Evolutionary conservation across 2,888 invertebrate species (phyloP).

Genomic region (Antitype chi): DNA sequence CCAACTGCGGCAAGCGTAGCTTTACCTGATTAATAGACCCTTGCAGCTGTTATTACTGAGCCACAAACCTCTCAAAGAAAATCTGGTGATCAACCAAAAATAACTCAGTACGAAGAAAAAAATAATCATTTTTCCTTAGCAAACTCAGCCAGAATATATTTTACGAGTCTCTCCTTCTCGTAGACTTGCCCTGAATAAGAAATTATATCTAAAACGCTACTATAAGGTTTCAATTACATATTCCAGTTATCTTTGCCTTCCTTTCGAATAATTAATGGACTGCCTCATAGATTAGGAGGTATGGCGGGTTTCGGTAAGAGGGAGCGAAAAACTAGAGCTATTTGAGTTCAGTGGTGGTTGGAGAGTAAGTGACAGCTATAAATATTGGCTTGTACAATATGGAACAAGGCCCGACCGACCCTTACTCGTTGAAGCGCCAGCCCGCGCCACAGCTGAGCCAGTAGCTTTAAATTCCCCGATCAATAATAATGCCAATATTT

Average conservation of each 20-base stretch:
- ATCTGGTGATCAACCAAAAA: neutral
- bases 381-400: too few relatives aligned
- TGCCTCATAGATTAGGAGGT: constrained; percentile 21
- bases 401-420: too few relatives aligned
- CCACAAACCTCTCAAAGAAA: neutral
- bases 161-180: neutral
- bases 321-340: too few relatives aligned
- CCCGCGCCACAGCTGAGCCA: too few relatives aligned
- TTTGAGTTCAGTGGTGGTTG: neutral
- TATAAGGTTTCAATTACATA: constrained; percentile 31
- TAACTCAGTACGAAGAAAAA: neutral
- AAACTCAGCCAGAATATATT: constrained; percentile 15
- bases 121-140: neutral
- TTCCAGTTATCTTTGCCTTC: constrained; percentile 42
- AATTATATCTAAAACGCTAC: constrained; percentile 31
- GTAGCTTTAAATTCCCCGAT: too few relatives aligned
- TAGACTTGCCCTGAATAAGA: constrained; percentile 39
- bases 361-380: neutral
- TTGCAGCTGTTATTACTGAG: too few relatives aligned
- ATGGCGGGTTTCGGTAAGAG: neutral
- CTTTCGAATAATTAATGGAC: constrained; percentile 47
- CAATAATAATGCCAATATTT: too few relatives aligned
- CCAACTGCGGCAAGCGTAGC: too few relatives aligned
- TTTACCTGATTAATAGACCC: too few relatives aligned
- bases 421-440: too few relatives aligned